phyloP scores from a whole-genome alignment of 35 echinoderm and acorn worm genomes.

The Holothuria glaberrima region DNA sequence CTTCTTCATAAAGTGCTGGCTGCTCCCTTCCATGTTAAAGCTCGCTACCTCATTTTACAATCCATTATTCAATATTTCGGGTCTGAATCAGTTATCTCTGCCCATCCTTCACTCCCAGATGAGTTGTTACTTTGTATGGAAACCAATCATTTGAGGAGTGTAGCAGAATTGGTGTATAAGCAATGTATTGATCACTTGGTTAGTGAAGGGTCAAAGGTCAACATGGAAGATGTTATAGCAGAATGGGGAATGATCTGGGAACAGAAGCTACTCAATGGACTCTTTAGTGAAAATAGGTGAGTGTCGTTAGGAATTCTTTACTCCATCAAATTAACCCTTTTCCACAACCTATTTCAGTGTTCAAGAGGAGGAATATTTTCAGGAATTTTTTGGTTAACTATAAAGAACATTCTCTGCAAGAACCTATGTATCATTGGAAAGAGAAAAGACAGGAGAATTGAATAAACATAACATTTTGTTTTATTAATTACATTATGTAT shows the following conservation, averaged over 20 bases:
- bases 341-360: too few relatives aligned
- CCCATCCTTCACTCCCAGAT: not conserved
- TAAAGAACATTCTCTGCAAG: too few relatives aligned
- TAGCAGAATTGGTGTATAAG: slow-evolving; percentile 40
- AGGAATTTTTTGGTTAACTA: too few relatives aligned
- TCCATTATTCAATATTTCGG: slow-evolving; percentile 33
- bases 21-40: slow-evolving; percentile 28
- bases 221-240: not conserved
- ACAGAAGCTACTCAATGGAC: not conserved
- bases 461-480: too few relatives aligned
- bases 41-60: slow-evolving; percentile 12
- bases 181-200: not conserved
- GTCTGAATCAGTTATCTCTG: not conserved
- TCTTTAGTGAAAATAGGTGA: slow-evolving; percentile 7
- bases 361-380: too few relatives aligned
- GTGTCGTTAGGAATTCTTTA: not conserved
- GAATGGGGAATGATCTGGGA: slow-evolving; percentile 22
- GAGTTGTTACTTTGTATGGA: slow-evolving; percentile 31
- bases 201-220: too few relatives aligned
- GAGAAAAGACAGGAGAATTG: too few relatives aligned
- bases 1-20: not conserved
- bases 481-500: too few relatives aligned
- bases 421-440: too few relatives aligned
- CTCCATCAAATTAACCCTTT: too few relatives aligned
- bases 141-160: slow-evolving; percentile 32